Base-by-base conservation (phyloP, 2,888 invertebrate species). In the Cynaeus angustus region DNA sequence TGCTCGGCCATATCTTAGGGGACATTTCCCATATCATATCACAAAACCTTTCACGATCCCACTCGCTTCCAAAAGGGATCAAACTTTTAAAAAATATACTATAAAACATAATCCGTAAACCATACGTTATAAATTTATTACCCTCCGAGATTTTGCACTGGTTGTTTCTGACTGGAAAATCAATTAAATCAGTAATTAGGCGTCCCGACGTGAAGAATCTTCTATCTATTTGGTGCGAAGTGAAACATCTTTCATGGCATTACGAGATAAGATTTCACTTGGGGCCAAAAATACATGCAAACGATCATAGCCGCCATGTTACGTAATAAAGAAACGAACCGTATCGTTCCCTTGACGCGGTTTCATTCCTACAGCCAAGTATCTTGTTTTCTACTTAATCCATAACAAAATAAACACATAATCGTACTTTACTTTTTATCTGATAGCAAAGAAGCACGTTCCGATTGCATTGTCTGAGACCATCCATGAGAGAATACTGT, bases 11-110 rank as follows among this genome's bases (percentile, higher is more conserved):
- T 74, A 77, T 78, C 75, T 74, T 71, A 78, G 77, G 76, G 77
- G 77, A 77, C 77, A 76, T 75, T 77, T 78, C 75, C 77, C 76
- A 74, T 78, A 79, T 78, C 78, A 73, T 76, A 75, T 75, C 72
- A 71, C 69, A 72, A 74, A 75, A 74, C 76, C 74, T 76, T 75
- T 72, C 67, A 70, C 71, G 71, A 70, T 70, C 56, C 64, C 48
- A 13, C 41, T 41, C 56, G 62, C 48, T 64, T 65, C 74, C 72
- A 68, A 69, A 75, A 70, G 66, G 73, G 72, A 74, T 75, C 70
- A 75, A 75, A 77, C 75, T 78, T 79, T 76, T 78, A 69, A 71
- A 76, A 77, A 78, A 76, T 75, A 75, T 67, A 78, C 76, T 74
- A 78, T 77, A 78, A 77, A 78, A 77, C 77, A 78, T 76, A 75